Percentiles rank a stretch among this genome's conserved stretches.
phyloP scores from a whole-genome alignment of 2,888 invertebrate genomes.

The Ptychoptera contaminata region DNA sequence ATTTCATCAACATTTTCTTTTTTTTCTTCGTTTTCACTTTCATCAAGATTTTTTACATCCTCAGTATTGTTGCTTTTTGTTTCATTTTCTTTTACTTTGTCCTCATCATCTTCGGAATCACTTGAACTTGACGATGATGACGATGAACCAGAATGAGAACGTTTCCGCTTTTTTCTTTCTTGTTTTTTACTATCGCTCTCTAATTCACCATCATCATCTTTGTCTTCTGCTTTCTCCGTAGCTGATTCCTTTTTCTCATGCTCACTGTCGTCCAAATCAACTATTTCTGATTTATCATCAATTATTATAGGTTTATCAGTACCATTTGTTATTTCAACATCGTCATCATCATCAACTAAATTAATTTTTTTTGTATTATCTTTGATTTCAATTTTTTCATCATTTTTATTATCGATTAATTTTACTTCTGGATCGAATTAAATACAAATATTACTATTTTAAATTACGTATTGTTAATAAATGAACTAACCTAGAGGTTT shows the following conservation, averaged over 20 bases:
- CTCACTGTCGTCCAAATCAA: slow-evolving; percentile 24
- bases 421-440: slow-evolving; percentile 12
- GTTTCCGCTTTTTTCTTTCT: slow-evolving; percentile 6
- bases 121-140: slow-evolving; percentile 25
- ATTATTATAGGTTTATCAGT: slow-evolving; percentile 3
- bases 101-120: slow-evolving; percentile 17
- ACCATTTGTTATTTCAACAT: slow-evolving; percentile 15
- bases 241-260: slow-evolving; percentile 32
- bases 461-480: too few species aligned
- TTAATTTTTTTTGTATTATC: background rate
- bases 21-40: slow-evolving; percentile 10
- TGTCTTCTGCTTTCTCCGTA: slow-evolving; percentile 28
- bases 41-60: slow-evolving; percentile 8
- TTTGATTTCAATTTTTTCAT: slow-evolving; percentile 1
- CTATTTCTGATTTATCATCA: slow-evolving; percentile 6
- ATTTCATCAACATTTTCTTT: slow-evolving; percentile 14
- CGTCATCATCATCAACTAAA: slow-evolving; percentile 16
- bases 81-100: slow-evolving; percentile 10
- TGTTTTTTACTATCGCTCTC: background rate
- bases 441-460: too few species aligned
- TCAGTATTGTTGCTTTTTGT: slow-evolving; percentile 10
- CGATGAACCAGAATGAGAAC: slow-evolving; percentile 7
- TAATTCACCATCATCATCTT: slow-evolving; percentile 25
- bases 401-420: slow-evolving; percentile 2
- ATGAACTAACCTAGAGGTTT: slow-evolving; percentile 26